Conservation (phyloP, 2,797 vertebrate genomes). For the Esox lucius region DNA sequence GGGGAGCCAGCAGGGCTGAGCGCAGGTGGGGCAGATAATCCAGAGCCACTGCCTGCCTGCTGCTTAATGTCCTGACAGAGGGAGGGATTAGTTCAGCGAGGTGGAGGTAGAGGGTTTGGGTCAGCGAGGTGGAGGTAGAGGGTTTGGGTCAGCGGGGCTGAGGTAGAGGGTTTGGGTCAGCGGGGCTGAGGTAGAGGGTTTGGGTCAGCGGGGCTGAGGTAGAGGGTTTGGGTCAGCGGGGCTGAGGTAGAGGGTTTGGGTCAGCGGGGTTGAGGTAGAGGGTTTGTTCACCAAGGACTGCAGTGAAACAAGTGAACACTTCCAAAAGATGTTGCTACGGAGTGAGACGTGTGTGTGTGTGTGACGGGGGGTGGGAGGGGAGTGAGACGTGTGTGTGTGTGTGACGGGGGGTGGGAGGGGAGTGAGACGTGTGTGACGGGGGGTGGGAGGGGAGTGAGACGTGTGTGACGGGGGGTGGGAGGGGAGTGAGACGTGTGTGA, state of each 20-base stretch:
- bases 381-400: no score
- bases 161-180: no score
- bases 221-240: background rate
- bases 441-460: no score
- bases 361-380: background rate
- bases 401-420: background rate
- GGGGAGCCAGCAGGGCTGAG: constrained; percentile 80
- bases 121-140: background rate
- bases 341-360: background rate
- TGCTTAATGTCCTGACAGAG: constrained; percentile 80
- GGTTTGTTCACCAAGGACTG: no score
- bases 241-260: background rate
- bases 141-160: background rate
- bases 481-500: no score
- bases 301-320: no score
- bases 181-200: background rate
- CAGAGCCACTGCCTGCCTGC: constrained; percentile 87
- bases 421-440: no score
- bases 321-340: constrained; percentile 56
- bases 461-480: no score
- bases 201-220: constrained; percentile 2
- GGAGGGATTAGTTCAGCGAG: background rate
- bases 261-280: background rate
- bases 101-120: constrained; percentile 4
- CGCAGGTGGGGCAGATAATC: constrained; percentile 88